Evolutionary conservation across 1,140 invertebrate species (phyloP), one percentile per base, ranked within the genome.

Genomic region (Bombus balteatus): DNA sequence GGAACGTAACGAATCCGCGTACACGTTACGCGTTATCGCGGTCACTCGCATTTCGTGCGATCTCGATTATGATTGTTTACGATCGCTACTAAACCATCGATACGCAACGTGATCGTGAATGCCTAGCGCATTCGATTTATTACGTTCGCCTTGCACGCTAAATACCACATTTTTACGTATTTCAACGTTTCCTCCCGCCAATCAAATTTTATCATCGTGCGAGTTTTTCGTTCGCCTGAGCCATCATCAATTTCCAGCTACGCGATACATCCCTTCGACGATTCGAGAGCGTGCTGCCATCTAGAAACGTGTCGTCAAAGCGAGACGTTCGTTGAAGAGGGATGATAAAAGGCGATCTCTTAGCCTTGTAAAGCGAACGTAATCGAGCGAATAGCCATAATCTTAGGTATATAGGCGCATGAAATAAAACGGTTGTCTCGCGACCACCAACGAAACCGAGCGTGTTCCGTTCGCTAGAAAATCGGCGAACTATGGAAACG

Each of bases 31-130:
- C 85, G 76, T 89, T 89, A 87, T 89, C 86, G 71, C 65, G 78
- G 81, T 89, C 80, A 79, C 70, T 70, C 79, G 57, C 73, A 25
- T 88, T 85, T 59, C 85, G 74, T 66, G 62, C 37, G 70, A 82
- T 82, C 83, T 71, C 83, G 82, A 86, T 88, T 86, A 86, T 65
- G 78, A 65, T 85, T 86, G 75, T 87, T 79, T 87, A 87, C 77
- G 86, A 85, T 79, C 85, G 86, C 68, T 70, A 68, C 62, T 87
- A 74, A 87, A 85, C 75, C 71, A 57, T 53, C 34, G 47, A 47
- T n/a, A 70, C 57, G 66, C 68, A 73, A 41, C 59, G 41, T 22
- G 65, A 66, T n/a, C 59, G 59, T 34, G 28, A 73, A 37, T 57
- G 72, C 5, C 18, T 22, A 8, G 47, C 74, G 5, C 59, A 22